Percentiles rank a stretch among this genome's conserved stretches.
phyloP scores from a whole-genome alignment of 2,888 invertebrate species.

The Lymantria dispar region DNA sequence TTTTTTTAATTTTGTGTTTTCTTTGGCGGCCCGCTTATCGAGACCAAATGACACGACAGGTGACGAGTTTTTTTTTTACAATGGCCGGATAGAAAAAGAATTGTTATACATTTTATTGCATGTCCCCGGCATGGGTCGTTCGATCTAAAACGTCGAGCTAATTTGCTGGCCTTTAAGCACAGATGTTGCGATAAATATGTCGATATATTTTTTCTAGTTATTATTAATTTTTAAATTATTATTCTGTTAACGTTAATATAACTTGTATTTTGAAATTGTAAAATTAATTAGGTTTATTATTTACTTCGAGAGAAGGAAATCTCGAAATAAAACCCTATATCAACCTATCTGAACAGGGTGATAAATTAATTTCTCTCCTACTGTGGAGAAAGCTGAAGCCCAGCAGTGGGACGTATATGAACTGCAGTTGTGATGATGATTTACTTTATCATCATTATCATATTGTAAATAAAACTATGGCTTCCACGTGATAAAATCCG shows the following conservation, averaged over 20 bases:
- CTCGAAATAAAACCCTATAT: no score
- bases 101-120: constrained; percentile 79
- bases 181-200: constrained; percentile 66
- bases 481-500: no score
- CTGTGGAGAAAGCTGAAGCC: no score
- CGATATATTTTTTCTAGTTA: constrained; percentile 25
- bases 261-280: no score
- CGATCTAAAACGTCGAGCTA: constrained; percentile 57
- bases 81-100: constrained; percentile 54
- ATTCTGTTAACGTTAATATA: not conserved
- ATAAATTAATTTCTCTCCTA: no score
- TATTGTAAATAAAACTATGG: no score
- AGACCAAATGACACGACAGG: constrained; percentile 82
- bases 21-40: constrained; percentile 78
- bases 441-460: no score
- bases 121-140: constrained; percentile 59
- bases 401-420: no score
- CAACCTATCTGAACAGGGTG: no score
- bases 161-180: constrained; percentile 67
- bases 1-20: constrained; percentile 67
- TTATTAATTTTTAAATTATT: not conserved
- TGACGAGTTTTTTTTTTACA: constrained; percentile 64
- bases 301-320: no score
- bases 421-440: no score
- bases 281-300: no score